Conservation (phyloP, 2,888 invertebrate genomes). For the Caenorhabditis sp. region DNA sequence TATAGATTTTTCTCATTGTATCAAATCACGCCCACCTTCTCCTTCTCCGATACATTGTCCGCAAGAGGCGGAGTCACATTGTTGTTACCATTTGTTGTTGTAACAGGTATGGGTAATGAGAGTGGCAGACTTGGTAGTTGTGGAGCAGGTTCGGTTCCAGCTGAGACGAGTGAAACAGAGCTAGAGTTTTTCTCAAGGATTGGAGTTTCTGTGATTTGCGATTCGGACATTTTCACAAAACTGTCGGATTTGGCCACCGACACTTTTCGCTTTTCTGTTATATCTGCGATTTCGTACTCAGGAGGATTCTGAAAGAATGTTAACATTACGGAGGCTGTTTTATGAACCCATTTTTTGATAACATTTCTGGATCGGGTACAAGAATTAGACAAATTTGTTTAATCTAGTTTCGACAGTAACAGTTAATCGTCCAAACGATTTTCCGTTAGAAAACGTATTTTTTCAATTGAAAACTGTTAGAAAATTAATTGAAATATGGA, state of each 20-base stretch:
- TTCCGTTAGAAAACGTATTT: no score
- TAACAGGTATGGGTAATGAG: slow-evolving; percentile 39
- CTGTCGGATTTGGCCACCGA: slow-evolving; percentile 24
- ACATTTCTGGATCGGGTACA: no score
- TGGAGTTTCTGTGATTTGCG: slow-evolving; percentile 42
- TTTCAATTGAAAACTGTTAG: no score
- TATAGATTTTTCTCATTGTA: not conserved
- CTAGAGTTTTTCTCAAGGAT: slow-evolving; percentile 47
- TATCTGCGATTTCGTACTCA: not conserved
- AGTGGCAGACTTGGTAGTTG: slow-evolving; percentile 39
- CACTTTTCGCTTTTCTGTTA: slow-evolving; percentile 3
- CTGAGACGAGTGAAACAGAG: slow-evolving; percentile 36
- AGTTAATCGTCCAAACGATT: no score
- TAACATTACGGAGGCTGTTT: no score
- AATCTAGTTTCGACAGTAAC: no score
- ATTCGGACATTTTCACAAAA: slow-evolving; percentile 23
- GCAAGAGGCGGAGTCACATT: not conserved
- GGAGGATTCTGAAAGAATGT: slow-evolving; percentile 8
- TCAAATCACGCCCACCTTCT: not conserved
- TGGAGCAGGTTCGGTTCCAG: slow-evolving; percentile 31
- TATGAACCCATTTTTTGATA: no score
- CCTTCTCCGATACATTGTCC: not conserved
- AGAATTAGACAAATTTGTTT: no score
- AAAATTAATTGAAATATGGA: no score
- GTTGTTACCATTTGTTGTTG: slow-evolving; percentile 13